Base-by-base conservation (phyloP, 2,888 invertebrate species). In the Melanostoma mellinum region DNA sequence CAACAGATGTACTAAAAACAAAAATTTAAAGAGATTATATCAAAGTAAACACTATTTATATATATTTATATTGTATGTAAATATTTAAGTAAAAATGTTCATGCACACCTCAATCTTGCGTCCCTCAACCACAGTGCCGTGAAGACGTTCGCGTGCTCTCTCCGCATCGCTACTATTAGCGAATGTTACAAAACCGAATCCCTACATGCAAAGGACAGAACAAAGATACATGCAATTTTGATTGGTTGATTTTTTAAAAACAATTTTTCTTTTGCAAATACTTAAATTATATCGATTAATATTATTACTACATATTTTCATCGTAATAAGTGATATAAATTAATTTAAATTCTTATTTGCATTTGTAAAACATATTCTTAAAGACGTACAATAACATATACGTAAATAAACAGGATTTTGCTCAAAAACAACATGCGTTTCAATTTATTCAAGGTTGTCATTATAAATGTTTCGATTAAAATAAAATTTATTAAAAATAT, bases 101-200 rank as follows among this genome's bases (percentile, higher is more conserved):
- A 97, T 97, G 97, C 97, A 97, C 97, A 99, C 99, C 98, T 99
- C 99, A 96, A 99, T 99, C 96, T 99, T 99, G 95, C 99, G 96
- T 95, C 99, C 99, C 97, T 99, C 99, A 96, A 99, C 98, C 96
- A 99, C 98, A 95, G 98, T 98, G 96, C 99, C 99, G 96, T 99
- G 99, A 95, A 99, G 97, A 96, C 98, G 98, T 96, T 98, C 98
- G 95, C 99, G 98, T 96, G 99, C 99, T 95, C 97, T 97, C 96
- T 99, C 99, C 94, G 99, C 99, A 95, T 99, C 99, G 95, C 96
- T 97, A 95, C 98, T 98, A 96, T 97, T 98, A 96, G 98, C 98
- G 97, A 99, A 99, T 96, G 99, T 99, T 96, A 99, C 99, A 97
- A 99, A 99, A 96, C 99, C 99, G 96, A 99, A 99, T 95, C 99